A percentile compares a stretch with the other conserved stretches of the same genome.
phyloP scores from a whole-genome alignment of 2,797 vertebrate genomes.

The Acanthurus leucopareius region DNA sequence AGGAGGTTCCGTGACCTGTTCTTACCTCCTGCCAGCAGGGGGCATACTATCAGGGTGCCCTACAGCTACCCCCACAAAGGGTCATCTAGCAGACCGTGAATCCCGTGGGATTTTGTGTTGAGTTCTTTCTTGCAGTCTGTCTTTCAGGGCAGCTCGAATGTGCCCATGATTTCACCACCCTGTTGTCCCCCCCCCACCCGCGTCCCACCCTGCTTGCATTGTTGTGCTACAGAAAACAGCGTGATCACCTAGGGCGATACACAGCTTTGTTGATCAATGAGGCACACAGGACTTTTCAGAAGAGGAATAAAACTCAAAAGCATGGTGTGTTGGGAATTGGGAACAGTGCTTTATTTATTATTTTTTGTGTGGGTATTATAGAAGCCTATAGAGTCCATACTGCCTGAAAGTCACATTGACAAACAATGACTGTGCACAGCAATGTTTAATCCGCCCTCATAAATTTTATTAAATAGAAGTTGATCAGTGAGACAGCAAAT shows the following conservation, averaged over 20 bases:
- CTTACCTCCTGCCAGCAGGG: constrained; percentile 55
- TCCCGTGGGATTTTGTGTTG: constrained; percentile 53
- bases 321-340: constrained; percentile 60
- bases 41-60: constrained; percentile 50
- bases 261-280: constrained; percentile 76
- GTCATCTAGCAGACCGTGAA: constrained; percentile 57
- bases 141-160: constrained; percentile 39
- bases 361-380: constrained; percentile 15
- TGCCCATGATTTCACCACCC: constrained; percentile 77
- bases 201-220: constrained; percentile 45
- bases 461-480: constrained; percentile 7
- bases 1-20: constrained; percentile 45
- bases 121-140: constrained; percentile 31
- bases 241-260: constrained; percentile 69
- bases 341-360: constrained; percentile 48
- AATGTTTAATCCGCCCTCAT: constrained; percentile 20
- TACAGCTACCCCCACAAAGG: constrained; percentile 52
- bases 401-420: constrained; percentile 32
- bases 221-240: constrained; percentile 69
- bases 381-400: constrained; percentile 49
- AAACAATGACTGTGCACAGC: constrained; percentile 26
- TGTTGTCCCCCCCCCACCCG: constrained; percentile 50
- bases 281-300: constrained; percentile 57
- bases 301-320: constrained; percentile 59
- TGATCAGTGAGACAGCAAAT: constrained; percentile 32